Percentiles rank a stretch among this genome's conserved stretches.
Conservation (phyloP, 2,113 vertebrate genomes). For the Cinclus cinclus region DNA sequence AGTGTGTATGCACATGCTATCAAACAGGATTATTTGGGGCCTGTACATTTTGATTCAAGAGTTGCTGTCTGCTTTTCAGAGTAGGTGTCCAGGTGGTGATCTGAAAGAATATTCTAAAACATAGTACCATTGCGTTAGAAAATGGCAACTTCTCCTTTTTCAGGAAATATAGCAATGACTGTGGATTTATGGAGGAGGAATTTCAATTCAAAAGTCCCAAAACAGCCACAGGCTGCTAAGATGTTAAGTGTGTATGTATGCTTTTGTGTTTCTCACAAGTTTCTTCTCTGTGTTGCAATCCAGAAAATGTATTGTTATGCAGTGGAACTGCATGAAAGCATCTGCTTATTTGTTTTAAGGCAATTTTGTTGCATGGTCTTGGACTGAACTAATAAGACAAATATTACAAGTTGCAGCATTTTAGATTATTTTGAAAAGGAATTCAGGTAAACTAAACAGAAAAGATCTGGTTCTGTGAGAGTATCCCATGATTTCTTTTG, state of each 20-base stretch:
- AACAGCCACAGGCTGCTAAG: background rate
- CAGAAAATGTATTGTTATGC: background rate
- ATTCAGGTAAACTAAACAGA: background rate
- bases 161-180: background rate
- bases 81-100: background rate
- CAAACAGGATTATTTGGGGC: background rate
- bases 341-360: background rate
- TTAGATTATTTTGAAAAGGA: background rate
- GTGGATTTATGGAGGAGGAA: background rate
- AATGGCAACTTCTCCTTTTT: background rate
- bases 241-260: rapidly evolving
- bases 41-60: background rate
- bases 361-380: background rate
- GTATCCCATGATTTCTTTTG: background rate
- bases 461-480: background rate
- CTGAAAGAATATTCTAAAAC: background rate
- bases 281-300: background rate
- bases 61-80: background rate
- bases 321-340: background rate
- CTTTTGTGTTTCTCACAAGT: background rate
- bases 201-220: background rate
- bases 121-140: background rate
- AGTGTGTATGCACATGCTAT: rapidly evolving
- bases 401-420: background rate
- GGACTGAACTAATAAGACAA: background rate